Evolutionary conservation across 2,888 invertebrate species (phyloP).

Genomic region (Lapara coniferarum): DNA sequence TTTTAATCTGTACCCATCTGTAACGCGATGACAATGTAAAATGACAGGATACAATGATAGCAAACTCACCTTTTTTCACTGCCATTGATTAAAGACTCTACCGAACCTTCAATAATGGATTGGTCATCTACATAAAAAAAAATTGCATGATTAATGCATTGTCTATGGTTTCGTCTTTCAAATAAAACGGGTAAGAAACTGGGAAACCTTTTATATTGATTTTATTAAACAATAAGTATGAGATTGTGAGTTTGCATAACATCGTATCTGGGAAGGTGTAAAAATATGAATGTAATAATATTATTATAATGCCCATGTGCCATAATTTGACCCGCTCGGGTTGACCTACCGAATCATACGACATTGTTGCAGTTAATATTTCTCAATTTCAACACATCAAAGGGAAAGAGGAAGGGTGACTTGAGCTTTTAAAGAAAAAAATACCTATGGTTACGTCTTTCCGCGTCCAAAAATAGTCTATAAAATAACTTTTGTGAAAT

Average conservation of each 20-base stretch:
- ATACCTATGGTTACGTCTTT: not conserved
- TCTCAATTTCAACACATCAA: conserved; percentile 19
- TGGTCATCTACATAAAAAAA: not conserved
- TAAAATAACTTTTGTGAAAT: not conserved
- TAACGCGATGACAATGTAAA: conserved; percentile 29
- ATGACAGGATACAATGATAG: conserved; percentile 40
- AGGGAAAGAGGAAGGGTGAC: not conserved
- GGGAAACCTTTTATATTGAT: not conserved
- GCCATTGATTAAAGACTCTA: not conserved
- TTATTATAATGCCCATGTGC: conserved; percentile 72
- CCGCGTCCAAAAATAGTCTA: not conserved
- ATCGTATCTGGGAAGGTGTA: conserved; percentile 57
- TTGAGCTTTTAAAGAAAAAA: not conserved
- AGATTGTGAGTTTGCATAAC: conserved; percentile 46
- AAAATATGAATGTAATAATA: conserved; percentile 63
- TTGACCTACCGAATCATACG: conserved; percentile 60
- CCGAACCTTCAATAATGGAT: not conserved
- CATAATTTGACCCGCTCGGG: conserved; percentile 67
- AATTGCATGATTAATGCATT: not conserved
- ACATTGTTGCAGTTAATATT: conserved; percentile 22
- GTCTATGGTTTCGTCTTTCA: conserved; percentile 20
- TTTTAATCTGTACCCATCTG: conserved; percentile 37
- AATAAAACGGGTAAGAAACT: not conserved
- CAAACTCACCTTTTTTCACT: conserved; percentile 42
- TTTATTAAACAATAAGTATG: not conserved